Percentiles rank a stretch among this genome's conserved stretches.
Conservation (phyloP, 1,140 invertebrate species). For the Penaeus chinensis region DNA sequence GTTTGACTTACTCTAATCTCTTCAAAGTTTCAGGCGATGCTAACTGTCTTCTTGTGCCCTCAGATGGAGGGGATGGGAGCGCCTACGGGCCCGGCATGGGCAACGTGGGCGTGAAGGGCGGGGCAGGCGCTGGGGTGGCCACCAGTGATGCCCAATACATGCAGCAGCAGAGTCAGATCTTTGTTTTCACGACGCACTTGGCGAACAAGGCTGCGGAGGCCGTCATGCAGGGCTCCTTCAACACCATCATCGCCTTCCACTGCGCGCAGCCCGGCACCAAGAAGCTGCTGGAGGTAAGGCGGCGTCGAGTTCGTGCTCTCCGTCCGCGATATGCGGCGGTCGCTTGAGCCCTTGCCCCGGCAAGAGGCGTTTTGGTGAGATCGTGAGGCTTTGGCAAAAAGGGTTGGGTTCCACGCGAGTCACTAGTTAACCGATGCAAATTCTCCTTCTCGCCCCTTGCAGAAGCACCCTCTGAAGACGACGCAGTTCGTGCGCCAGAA, state of each 20-base stretch:
- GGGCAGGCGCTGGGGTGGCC: constrained; percentile 58
- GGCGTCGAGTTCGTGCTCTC: constrained; percentile 22
- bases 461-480: constrained; percentile 91
- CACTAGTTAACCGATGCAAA: neutral
- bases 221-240: constrained; percentile 87
- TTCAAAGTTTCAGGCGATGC: constrained; percentile 23
- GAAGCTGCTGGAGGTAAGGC: constrained; percentile 88
- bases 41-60: neutral
- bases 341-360: too few relatives aligned
- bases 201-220: constrained; percentile 95
- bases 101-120: constrained; percentile 41
- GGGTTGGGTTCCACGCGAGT: neutral
- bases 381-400: too few relatives aligned
- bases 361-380: too few relatives aligned
- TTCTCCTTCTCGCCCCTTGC: constrained; percentile 66
- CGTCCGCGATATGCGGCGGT: too few relatives aligned
- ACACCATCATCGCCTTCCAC: constrained; percentile 94
- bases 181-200: constrained; percentile 94
- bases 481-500: constrained; percentile 83
- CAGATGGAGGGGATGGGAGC: constrained; percentile 32
- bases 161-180: constrained; percentile 98
- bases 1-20: neutral
- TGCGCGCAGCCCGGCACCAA: constrained; percentile 94
- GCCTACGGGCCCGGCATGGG: constrained; percentile 15
- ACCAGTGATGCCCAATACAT: constrained; percentile 85